These are phyloP conservation scores for Triplophysa siluroides DNA, from an alignment of 2,113 vertebrate genomes.

Conservation along the genomic window DNA sequence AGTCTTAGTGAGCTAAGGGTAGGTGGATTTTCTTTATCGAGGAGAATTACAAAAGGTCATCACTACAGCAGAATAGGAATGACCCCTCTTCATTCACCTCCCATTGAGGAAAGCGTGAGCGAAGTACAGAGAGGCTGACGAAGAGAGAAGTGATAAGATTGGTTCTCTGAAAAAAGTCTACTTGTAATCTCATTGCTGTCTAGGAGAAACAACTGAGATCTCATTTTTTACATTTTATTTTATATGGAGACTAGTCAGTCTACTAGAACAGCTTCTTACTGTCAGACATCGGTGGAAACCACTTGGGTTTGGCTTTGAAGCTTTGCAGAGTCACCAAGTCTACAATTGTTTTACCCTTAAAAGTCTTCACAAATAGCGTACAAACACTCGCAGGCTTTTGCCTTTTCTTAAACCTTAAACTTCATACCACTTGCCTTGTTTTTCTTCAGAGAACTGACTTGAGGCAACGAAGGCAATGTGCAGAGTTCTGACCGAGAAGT, in stretches of 20 bases:
- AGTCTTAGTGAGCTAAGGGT: background rate
- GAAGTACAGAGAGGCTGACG: background rate
- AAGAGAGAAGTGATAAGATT: background rate
- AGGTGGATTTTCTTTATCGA: constrained; percentile 32
- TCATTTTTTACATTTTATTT: too few species aligned
- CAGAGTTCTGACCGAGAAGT: constrained; percentile 6
- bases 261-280: constrained; percentile 27
- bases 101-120: background rate
- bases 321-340: background rate
- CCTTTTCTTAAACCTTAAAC: constrained; percentile 14
- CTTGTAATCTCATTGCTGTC: too few species aligned
- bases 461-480: constrained; percentile 16
- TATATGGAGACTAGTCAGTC: background rate
- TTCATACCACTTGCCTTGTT: constrained; percentile 21
- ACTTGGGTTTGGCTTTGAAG: constrained; percentile 29
- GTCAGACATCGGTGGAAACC: constrained; percentile 9
- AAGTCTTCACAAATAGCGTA: constrained; percentile 43
- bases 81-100: constrained; percentile 32
- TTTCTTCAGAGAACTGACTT: constrained; percentile 3
- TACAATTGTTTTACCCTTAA: background rate
- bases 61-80: constrained; percentile 2
- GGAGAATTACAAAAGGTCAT: constrained; percentile 33
- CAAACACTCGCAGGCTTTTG: constrained; percentile 31
- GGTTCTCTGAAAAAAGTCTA: background rate
- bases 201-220: too few species aligned